Evolutionary conservation across 1,140 invertebrate species (phyloP).

Genomic region (Olivierus martensii): DNA sequence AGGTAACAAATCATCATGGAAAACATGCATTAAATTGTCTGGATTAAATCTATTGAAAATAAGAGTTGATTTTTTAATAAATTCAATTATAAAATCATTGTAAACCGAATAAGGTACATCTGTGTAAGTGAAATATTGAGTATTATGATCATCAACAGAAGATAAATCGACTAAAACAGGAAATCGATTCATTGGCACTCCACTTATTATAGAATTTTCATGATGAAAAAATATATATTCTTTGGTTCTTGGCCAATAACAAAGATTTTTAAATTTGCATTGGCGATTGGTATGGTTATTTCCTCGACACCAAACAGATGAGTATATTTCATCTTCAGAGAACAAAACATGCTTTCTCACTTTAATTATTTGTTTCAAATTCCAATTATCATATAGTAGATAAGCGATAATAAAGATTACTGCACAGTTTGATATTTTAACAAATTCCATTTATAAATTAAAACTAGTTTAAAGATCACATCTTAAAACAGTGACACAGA

Average conservation of each 20-base stretch:
- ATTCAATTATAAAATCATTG: constrained; percentile 4
- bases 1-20: constrained; percentile 43
- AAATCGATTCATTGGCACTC: constrained; percentile 18
- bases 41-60: constrained; percentile 36
- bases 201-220: constrained; percentile 19
- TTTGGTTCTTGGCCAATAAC: constrained; percentile 24
- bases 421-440: too few relatives aligned
- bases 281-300: constrained; percentile 18
- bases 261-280: constrained; percentile 31
- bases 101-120: constrained; percentile 21
- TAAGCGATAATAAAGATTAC: too few relatives aligned
- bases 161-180: constrained; percentile 26
- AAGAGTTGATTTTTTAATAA: constrained; percentile 14
- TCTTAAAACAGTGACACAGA: too few relatives aligned
- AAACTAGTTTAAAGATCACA: too few relatives aligned
- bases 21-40: constrained; percentile 42
- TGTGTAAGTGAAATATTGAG: constrained; percentile 24
- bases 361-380: too few relatives aligned
- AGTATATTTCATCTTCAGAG: constrained; percentile 23
- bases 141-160: constrained; percentile 29
- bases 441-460: too few relatives aligned
- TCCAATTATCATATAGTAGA: too few relatives aligned
- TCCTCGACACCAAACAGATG: constrained; percentile 26
- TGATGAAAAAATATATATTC: constrained; percentile 29
- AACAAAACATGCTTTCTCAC: too few relatives aligned